A percentile compares a stretch with the other conserved stretches of the same genome.
Conservation (phyloP, 2,113 vertebrate genomes). For the Prolemur simus region DNA sequence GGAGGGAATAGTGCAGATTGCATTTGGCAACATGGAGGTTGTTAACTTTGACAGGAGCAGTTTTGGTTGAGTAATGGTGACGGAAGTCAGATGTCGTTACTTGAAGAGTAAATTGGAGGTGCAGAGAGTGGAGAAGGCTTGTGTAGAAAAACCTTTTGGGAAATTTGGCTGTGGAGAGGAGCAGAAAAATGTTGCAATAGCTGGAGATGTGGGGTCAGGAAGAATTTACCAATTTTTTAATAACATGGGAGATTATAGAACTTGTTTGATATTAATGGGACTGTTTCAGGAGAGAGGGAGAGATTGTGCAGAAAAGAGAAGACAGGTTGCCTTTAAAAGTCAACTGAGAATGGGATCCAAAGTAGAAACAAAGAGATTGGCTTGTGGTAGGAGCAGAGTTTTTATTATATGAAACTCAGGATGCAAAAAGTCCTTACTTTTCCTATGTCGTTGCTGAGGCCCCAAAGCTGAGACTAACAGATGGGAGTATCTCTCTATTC, state of each 20-base stretch:
- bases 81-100: background rate
- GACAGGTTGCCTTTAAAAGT: background rate
- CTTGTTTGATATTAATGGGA: background rate
- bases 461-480: background rate
- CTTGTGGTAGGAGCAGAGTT: background rate
- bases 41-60: conserved; percentile 49
- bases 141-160: conserved; percentile 36
- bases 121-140: background rate
- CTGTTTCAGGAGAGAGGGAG: background rate
- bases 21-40: background rate
- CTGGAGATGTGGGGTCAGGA: background rate
- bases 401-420: background rate
- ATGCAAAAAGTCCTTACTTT: background rate
- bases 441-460: background rate
- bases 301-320: background rate
- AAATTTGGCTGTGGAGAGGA: conserved; percentile 13
- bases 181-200: background rate
- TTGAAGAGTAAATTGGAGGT: conserved; percentile 51
- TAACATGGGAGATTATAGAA: background rate
- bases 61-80: conserved; percentile 1
- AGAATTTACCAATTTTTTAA: background rate
- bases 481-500: background rate
- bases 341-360: background rate
- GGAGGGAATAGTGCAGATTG: background rate
- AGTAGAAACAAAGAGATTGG: background rate